Percentiles rank a stretch among this genome's conserved stretches.
Conservation (phyloP, 2,797 vertebrate genomes). For the Acanthiza pusilla region DNA sequence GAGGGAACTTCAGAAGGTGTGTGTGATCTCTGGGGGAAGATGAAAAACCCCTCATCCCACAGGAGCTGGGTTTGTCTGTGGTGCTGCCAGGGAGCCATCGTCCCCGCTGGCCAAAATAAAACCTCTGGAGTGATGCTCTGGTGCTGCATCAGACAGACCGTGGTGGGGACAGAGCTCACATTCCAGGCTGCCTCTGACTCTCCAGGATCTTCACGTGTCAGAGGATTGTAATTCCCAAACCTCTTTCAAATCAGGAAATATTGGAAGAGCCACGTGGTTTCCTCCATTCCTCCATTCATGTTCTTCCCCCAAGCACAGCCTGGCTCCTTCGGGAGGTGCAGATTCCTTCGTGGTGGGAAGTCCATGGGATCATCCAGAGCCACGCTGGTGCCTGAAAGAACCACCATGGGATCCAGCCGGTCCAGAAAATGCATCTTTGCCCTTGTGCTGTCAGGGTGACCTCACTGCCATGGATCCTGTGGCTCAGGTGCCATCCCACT, state of each 20-base stretch:
- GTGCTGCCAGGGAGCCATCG: not conserved
- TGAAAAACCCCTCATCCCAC: not conserved
- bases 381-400: not conserved
- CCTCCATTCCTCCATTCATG: not conserved
- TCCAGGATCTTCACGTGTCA: not conserved
- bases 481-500: not conserved
- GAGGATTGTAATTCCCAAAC: not conserved
- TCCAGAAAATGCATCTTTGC: not conserved
- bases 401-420: not conserved
- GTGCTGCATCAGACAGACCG: not conserved
- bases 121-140: not conserved
- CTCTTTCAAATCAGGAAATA: not conserved
- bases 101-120: not conserved
- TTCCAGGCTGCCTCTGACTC: not conserved
- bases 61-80: not conserved
- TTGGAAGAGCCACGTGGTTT: not conserved
- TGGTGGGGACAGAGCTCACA: not conserved
- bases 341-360: not conserved
- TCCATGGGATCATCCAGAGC: not conserved
- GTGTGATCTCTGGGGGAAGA: not conserved
- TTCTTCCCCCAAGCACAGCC: not conserved
- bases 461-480: not conserved
- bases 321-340: fast-evolving
- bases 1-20: constrained; percentile 20
- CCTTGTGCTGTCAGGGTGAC: not conserved